Evolutionary conservation across 53 echinoderm and acorn worm species (phyloP).

Genomic region (Paracentrotus lividus): DNA sequence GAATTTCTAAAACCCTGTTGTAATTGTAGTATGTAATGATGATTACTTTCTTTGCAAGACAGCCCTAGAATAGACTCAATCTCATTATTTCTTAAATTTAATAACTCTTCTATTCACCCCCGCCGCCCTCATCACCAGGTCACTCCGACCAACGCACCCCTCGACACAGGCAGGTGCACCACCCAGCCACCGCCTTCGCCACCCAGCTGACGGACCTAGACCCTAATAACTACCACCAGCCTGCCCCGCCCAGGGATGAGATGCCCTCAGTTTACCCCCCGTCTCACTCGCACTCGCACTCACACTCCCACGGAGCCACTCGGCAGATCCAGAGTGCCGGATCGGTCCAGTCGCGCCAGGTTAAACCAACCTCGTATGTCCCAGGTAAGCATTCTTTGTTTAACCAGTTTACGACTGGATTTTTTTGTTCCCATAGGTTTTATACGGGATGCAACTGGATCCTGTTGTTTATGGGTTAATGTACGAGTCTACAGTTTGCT

Average conservation of each 20-base stretch:
- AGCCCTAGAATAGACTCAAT: neutral
- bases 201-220: constrained; percentile 95
- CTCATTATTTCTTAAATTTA: neutral
- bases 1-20: too few species aligned
- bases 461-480: too few species aligned
- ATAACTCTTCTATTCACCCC: neutral
- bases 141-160: constrained; percentile 60
- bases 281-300: constrained; percentile 37
- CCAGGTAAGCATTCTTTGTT: constrained; percentile 75
- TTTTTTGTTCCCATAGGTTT: neutral
- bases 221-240: constrained; percentile 61
- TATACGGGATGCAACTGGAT: too few species aligned
- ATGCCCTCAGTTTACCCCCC: constrained; percentile 50
- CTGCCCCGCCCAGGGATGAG: constrained; percentile 67
- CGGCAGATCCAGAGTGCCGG: constrained; percentile 96
- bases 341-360: constrained; percentile 76
- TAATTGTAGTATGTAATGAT: too few species aligned
- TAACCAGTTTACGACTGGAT: neutral
- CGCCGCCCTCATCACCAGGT: neutral
- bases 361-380: constrained; percentile 74
- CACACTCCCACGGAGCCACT: constrained; percentile 66
- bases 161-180: constrained; percentile 92
- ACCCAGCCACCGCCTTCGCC: constrained; percentile 92
- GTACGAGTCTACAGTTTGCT: too few species aligned
- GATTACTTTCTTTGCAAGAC: neutral